A percentile compares a stretch with the other conserved stretches of the same genome.
phyloP scores from a whole-genome alignment of 2,888 invertebrate genomes.

The Orchestes rusci region DNA sequence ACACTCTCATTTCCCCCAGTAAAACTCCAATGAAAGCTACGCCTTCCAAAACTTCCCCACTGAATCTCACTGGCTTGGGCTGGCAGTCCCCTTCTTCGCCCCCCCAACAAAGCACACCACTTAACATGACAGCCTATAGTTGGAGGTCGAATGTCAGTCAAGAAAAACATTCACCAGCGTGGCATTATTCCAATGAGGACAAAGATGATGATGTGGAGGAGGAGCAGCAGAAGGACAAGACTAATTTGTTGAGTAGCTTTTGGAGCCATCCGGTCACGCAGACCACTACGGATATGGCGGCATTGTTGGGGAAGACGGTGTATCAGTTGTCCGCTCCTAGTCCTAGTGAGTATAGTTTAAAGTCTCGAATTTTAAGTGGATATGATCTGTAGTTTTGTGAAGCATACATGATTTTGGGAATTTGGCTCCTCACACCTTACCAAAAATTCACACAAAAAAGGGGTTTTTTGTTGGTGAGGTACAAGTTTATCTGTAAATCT shows the following conservation, averaged over 20 bases:
- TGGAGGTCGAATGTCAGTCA: conserved; percentile 36
- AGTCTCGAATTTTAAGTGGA: too few species aligned
- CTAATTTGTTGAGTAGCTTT: conserved; percentile 48
- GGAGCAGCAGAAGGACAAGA: conserved; percentile 42
- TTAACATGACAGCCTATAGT: conserved; percentile 40
- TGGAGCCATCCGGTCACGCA: conserved; percentile 50
- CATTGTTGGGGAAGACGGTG: conserved; percentile 46
- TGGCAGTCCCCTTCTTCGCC: conserved; percentile 36
- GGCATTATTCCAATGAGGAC: too few species aligned
- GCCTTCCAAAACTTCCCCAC: conserved; percentile 28
- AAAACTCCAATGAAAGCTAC: conserved; percentile 11
- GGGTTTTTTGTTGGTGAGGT: too few species aligned
- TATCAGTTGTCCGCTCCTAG: conserved; percentile 53
- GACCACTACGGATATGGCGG: conserved; percentile 46
- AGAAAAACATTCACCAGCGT: too few species aligned
- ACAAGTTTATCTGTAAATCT: too few species aligned
- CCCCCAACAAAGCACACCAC: conserved; percentile 29
- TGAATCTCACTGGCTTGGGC: conserved; percentile 40
- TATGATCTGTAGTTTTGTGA: too few species aligned
- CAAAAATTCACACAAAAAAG: too few species aligned
- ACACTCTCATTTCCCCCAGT: conserved; percentile 29
- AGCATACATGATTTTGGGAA: too few species aligned
- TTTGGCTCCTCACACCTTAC: too few species aligned
- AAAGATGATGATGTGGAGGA: conserved; percentile 47
- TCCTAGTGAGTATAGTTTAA: conserved; percentile 37